Conservation (phyloP, 2,888 invertebrate species). For the Fabriciana adippe region DNA sequence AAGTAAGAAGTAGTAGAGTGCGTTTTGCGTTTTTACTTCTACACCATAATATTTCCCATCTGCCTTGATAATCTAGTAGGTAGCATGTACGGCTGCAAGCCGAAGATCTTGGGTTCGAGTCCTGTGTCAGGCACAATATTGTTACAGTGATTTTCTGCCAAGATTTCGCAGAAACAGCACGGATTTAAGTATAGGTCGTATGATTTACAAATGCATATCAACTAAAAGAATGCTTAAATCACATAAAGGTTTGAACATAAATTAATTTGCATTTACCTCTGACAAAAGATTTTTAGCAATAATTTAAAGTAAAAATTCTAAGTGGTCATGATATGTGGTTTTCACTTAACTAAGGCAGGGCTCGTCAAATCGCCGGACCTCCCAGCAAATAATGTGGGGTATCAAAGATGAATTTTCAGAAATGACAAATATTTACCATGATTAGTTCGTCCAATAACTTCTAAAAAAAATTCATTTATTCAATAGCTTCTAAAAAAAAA, state of each 20-base stretch:
- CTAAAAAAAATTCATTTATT: no score
- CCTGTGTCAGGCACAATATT: no score
- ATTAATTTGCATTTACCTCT: conserved; percentile 11
- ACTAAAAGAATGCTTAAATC: conserved; percentile 9
- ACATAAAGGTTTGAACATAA: conserved; percentile 9
- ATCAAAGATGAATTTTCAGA: conserved; percentile 38
- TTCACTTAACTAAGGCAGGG: conserved; percentile 52
- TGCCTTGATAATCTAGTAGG: no score
- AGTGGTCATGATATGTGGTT: conserved; percentile 33
- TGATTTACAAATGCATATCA: background rate
- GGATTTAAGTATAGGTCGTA: no score
- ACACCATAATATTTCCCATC: no score
- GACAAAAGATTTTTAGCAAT: conserved; percentile 12
- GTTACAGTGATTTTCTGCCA: no score
- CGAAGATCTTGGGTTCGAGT: no score
- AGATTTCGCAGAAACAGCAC: no score
- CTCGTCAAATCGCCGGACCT: conserved; percentile 55
- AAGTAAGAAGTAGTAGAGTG: no score
- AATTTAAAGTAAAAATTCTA: conserved; percentile 17
- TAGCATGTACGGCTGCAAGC: no score
- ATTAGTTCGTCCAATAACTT: background rate
- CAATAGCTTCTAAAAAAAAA: no score
- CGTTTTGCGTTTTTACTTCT: no score
- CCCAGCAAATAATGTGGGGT: conserved; percentile 52
- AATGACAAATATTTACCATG: background rate